Evolutionary conservation across 2,888 invertebrate genomes (phyloP), one percentile per base, ranked within the genome.

Genomic region (Diadromus collaris): DNA sequence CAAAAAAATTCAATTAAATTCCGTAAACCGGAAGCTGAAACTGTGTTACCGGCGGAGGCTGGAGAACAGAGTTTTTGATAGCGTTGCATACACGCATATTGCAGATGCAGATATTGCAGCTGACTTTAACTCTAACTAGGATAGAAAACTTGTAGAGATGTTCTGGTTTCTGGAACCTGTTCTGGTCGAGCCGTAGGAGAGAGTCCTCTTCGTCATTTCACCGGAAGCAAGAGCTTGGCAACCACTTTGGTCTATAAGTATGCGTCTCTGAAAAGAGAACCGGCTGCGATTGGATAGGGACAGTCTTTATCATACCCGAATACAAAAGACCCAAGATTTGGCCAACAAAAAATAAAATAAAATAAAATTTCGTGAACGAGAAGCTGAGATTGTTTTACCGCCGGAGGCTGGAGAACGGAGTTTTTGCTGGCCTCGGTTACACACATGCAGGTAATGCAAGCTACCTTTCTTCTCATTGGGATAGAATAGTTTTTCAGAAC

Each of bases 201-300:
- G n/a, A 16, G 16, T 24, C 60, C 24, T 61, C 70, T 61, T 61
- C 70, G 24, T 63, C 51, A 19, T 64, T 63, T 63, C n/a, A 54
- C 29, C 16, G 34, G n/a, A 71, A 51, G 54, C 54, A 32, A 70
- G 38, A 29, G 44, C 64, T 29, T n/a, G 72, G 61, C 64, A 72
- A 64, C 64, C 64, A 64, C 72, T 72, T 72, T 72, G 64, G 56
- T 54, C 64, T 64, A 56, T 65, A 72, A 72, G 72, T 56, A n/a
- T 16, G 54, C 27, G 54, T 6, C 10, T 6, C 54, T 13, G 16
- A 4, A n/a, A 34, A 21, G 63, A 41, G 56, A 72, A 56, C 64
- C 54, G 56, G 61, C 54, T 1, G 4, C 71, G 64, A 72, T 64
- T 72, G 46, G n/a, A 34, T 29, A n/a, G n/a, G n/a, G 44, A 7